Conservation (phyloP, 2,888 invertebrate genomes). For the Acanthosepion pharaonis region DNA sequence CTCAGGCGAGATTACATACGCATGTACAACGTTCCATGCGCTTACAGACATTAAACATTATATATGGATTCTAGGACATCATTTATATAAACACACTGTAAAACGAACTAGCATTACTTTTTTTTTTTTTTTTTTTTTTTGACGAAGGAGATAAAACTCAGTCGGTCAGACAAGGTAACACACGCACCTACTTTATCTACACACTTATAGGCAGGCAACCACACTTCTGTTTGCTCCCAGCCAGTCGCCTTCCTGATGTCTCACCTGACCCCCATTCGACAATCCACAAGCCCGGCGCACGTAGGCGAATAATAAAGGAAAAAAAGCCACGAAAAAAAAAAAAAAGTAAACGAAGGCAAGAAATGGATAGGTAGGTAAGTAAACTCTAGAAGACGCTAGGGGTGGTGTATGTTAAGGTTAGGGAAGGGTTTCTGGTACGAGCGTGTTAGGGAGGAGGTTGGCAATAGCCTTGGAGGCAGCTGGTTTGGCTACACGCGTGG, state of each 20-base stretch:
- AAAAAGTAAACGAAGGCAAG: neutral
- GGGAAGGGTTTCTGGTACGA: neutral
- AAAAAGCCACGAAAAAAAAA: neutral
- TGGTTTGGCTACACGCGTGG: constrained; percentile 33
- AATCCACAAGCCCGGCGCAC: neutral
- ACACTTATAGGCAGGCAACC: neutral
- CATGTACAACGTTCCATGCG: too few relatives aligned
- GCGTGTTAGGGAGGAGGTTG: neutral
- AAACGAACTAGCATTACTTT: neutral
- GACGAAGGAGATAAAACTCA: neutral
- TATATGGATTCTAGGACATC: neutral
- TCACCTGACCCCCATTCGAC: constrained; percentile 33
- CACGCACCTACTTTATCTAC: neutral
- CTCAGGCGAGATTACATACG: too few relatives aligned
- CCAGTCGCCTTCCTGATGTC: neutral
- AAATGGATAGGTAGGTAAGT: neutral
- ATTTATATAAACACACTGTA: neutral
- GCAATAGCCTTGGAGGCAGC: neutral
- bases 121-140: too few relatives aligned
- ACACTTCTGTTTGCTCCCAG: neutral
- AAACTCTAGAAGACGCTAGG: neutral
- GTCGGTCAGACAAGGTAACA: neutral
- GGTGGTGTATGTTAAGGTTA: neutral
- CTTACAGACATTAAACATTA: neutral
- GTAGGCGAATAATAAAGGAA: neutral